Base-by-base conservation (phyloP, 2,797 vertebrate species). In the Myotis myotis region DNA sequence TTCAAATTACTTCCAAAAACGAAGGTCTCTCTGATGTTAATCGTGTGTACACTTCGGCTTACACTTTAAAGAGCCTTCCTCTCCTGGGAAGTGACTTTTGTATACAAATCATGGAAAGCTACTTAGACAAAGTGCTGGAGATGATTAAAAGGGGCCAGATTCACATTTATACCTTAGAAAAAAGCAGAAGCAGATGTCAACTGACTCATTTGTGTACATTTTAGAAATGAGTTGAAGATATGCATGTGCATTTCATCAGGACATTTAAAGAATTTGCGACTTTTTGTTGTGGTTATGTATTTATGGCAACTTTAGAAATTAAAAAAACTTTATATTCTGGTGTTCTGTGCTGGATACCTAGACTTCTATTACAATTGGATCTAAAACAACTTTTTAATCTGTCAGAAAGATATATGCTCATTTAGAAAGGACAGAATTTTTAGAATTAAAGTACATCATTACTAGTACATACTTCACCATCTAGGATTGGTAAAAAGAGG, bases 51-150 rank as follows among this genome's bases (percentile, higher is more conserved):
- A 96, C 92, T 97, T 97, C 95, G 80, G 97, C 97, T 97, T 96
- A 95, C 72, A 93, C 97, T 97, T 97, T 75, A 97, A 96, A 97
- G 97, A 97, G 88, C 47, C 70, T 51, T 89, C 93, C 92, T 97
- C 97, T 97, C 97, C 95, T 81, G 97, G 98, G 98, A 98, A 97
- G 93, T 85, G 89, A 96, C 86, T 97, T 98, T 95, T 97, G 95
- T 98, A 98, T 70, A 98, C 97, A 98, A 98, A 98, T 97, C 97
- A 97, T 36, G 93, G 70, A 66, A 96, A 97, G 97, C 96, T 95
- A 96, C 93, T 98, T 72, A 96, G 97, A 96, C 87, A 93, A 91
- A 88, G 94, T 75, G 94, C 97, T 98, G 98, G 97, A 98, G 95
- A 97, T 97, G 97, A 98, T 98, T 98, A 98, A 97, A 95, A 95